Conservation (phyloP, 1,140 invertebrate species). For the Bombus soroeensis region DNA sequence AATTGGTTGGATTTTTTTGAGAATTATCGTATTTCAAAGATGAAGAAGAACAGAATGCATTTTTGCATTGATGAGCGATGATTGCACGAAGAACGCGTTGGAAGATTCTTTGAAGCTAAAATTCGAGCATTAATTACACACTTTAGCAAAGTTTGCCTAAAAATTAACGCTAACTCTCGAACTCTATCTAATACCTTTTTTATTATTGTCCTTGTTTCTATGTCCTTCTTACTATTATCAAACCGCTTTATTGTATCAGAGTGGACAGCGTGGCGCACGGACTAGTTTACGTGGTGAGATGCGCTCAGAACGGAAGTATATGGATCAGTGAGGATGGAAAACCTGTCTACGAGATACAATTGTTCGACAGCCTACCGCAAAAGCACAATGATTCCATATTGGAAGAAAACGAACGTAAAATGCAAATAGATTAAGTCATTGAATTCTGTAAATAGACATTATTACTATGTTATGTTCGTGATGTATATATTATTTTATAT, state of each 20-base stretch:
- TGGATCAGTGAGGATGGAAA: conserved; percentile 83
- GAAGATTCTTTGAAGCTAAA: no score
- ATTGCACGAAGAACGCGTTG: no score
- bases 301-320: conserved; percentile 82
- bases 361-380: conserved; percentile 75
- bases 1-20: no score
- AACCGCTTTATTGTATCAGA: conserved; percentile 64
- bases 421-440: not conserved
- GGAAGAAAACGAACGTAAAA: not conserved
- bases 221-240: not conserved
- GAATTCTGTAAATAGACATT: not conserved
- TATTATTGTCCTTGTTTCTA: not conserved
- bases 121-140: no score
- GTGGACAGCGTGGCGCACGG: conserved; percentile 80
- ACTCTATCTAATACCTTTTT: not conserved
- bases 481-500: not conserved
- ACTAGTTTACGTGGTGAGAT: conserved; percentile 81
- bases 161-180: no score
- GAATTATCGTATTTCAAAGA: not conserved
- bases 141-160: no score
- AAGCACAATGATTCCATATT: conserved; percentile 41
- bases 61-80: no score
- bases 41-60: not conserved
- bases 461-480: not conserved
- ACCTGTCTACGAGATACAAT: conserved; percentile 82